Conservation (phyloP, 1,140 invertebrate genomes). For the Lordiphosa collinella region DNA sequence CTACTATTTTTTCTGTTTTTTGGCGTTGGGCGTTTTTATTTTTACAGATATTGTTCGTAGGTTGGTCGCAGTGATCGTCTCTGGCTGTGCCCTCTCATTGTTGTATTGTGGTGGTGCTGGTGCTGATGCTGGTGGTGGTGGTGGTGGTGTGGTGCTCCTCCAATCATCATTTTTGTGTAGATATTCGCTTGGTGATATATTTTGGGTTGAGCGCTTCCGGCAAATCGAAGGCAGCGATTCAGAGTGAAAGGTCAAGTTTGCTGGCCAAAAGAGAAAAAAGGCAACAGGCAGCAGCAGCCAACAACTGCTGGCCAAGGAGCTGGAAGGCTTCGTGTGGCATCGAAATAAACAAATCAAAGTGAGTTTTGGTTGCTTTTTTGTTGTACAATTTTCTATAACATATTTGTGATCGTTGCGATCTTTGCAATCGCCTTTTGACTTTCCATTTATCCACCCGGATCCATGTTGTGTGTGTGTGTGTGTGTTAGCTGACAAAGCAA, state of each 20-base stretch:
- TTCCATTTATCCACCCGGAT: conserved; percentile 64
- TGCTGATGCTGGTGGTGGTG: conserved; percentile 43
- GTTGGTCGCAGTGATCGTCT: conserved; percentile 10
- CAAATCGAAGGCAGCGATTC: conserved; percentile 45
- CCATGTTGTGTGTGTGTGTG: conserved; percentile 23
- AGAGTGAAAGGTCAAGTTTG: conserved; percentile 66
- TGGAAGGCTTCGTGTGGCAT: conserved; percentile 52
- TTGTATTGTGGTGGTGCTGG: conserved; percentile 42
- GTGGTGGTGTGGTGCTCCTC: conserved; percentile 44
- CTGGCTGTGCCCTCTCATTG: conserved; percentile 17
- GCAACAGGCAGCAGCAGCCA: conserved; percentile 36
- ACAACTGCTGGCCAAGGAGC: conserved; percentile 66
- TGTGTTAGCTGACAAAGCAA: conserved; percentile 73
- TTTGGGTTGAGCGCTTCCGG: conserved; percentile 73
- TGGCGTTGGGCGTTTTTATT: conserved; percentile 76
- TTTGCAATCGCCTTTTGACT: conserved; percentile 66
- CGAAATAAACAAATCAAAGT: conserved; percentile 76
- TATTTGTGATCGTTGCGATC: conserved; percentile 68
- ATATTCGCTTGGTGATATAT: conserved; percentile 76
- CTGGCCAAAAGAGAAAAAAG: conserved; percentile 51
- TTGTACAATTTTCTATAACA: conserved; percentile 73
- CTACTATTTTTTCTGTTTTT: conserved; percentile 28
- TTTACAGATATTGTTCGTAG: conserved; percentile 70
- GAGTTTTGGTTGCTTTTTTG: conserved; percentile 31
- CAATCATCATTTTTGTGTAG: conserved; percentile 55